Percentiles rank a stretch among this genome's conserved stretches.
These are phyloP conservation scores for Heliconius aoede DNA, from an alignment of 2,888 invertebrate species.

Conservation along the genomic window DNA sequence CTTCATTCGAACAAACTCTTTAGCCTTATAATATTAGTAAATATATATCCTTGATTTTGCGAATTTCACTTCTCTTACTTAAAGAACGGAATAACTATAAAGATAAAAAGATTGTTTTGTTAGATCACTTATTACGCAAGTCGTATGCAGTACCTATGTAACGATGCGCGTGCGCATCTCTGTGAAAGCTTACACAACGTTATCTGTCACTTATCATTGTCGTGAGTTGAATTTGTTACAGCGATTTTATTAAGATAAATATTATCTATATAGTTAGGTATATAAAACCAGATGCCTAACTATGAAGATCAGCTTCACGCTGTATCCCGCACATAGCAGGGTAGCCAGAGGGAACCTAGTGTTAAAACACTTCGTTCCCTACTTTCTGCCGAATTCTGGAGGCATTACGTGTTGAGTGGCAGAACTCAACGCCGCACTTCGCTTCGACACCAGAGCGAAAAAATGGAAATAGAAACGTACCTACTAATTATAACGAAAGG, in stretches of 20 bases:
- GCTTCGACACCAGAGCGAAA: too few species aligned
- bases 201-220: conserved; percentile 32
- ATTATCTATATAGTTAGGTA: too few species aligned
- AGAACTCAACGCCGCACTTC: too few species aligned
- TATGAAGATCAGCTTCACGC: too few species aligned
- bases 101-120: conserved; percentile 18
- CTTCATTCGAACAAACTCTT: not conserved
- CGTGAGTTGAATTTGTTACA: conserved; percentile 15
- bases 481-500: too few species aligned
- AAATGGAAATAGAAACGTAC: too few species aligned
- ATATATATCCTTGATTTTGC: not conserved
- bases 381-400: too few species aligned
- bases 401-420: too few species aligned
- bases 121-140: conserved; percentile 5
- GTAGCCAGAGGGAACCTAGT: too few species aligned
- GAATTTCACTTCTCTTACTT: not conserved
- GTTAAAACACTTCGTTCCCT: too few species aligned
- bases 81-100: not conserved
- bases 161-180: conserved; percentile 28
- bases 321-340: too few species aligned
- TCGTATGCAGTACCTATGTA: not conserved
- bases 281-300: too few species aligned
- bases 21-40: not conserved
- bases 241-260: conserved; percentile 2
- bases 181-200: conserved; percentile 35